Evolutionary conservation across 2,888 invertebrate species (phyloP).

Genomic region (Dasysyrphus tricinctus): DNA sequence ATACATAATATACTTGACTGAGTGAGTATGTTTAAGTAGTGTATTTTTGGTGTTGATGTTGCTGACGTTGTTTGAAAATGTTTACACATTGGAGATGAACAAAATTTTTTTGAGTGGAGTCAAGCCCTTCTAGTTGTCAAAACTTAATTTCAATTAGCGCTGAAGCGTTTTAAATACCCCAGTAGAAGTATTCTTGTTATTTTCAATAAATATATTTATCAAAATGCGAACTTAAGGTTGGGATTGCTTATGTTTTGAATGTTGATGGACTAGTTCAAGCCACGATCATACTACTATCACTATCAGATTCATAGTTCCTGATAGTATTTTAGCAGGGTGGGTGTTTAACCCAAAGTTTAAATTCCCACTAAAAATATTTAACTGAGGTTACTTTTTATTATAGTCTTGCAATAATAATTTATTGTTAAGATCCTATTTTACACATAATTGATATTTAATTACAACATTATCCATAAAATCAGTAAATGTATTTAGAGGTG

Average conservation of each 20-base stretch:
- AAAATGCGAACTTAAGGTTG: too few species aligned
- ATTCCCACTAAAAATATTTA: too few species aligned
- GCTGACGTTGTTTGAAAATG: slow-evolving; percentile 21
- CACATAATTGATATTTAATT: not conserved
- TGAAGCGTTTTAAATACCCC: too few species aligned
- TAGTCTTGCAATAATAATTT: not conserved
- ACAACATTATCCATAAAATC: not conserved
- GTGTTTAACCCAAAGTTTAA: too few species aligned
- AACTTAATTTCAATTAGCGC: not conserved
- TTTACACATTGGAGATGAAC: not conserved
- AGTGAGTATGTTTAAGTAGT: not conserved
- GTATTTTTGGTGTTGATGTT: not conserved
- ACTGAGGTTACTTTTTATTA: too few species aligned
- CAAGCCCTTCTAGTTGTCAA: not conserved
- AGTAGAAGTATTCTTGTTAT: too few species aligned
- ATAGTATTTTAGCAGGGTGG: too few species aligned
- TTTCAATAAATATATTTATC: too few species aligned
- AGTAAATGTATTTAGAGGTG: not conserved
- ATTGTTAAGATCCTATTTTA: not conserved
- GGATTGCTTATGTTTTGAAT: too few species aligned
- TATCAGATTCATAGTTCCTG: too few species aligned
- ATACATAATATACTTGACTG: not conserved
- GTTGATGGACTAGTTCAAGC: too few species aligned
- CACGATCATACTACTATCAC: too few species aligned
- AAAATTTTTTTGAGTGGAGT: not conserved